Base-by-base conservation (phyloP, 2,797 vertebrate genomes). In the Urocyon cinereoargenteus region DNA sequence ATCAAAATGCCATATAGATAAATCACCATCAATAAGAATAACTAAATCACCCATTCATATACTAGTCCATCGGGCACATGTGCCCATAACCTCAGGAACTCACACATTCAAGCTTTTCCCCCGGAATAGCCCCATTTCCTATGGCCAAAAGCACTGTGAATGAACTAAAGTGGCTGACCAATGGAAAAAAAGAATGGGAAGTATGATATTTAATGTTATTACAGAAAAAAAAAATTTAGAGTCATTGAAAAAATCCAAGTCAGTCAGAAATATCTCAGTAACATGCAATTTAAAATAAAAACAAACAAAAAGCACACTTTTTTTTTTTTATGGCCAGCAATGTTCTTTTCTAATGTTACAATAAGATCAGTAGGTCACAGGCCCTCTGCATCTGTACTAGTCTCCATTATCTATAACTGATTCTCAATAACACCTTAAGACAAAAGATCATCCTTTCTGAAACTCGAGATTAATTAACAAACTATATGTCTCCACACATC, bases 401-500 rank as follows among this genome's bases (percentile, higher is more conserved):
- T 83, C 26, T 78, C 64, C 24, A 21, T 84, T 78, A 78, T 53
- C 61, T 62, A 15, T 28, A 87, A 77, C 22, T 78, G 53, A 79
- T 40, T 68, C 24, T 87, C 61, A 87, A 16, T 34, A 86, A 73
- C 26, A 64, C 12, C 66, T 57, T 90, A 70, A 64, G 18, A 91
- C 10, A 72, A 70, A 45, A 19, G 22, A 40, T 34, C 61, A 26
- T 36, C 18, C 8, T 78, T 78, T 94, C 61, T 78, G 49, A 84
- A 94, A 91, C 26, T 78, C 78, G 21, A 53, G 26, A 70, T 75
- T 82, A 94, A 86, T 49, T 68, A 86, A 11, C 26, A 36, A 21
- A 10, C 19, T 59, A 9, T 15, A 55, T 55, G 26, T 70, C 40
- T 77, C 40, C 31, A 49, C 0, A 0, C 11, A 72, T 2, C 14